A percentile compares a stretch with the other conserved stretches of the same genome.
Evolutionary conservation across 2,888 invertebrate species (phyloP).

Genomic region (Lasioglossum malachurum): DNA sequence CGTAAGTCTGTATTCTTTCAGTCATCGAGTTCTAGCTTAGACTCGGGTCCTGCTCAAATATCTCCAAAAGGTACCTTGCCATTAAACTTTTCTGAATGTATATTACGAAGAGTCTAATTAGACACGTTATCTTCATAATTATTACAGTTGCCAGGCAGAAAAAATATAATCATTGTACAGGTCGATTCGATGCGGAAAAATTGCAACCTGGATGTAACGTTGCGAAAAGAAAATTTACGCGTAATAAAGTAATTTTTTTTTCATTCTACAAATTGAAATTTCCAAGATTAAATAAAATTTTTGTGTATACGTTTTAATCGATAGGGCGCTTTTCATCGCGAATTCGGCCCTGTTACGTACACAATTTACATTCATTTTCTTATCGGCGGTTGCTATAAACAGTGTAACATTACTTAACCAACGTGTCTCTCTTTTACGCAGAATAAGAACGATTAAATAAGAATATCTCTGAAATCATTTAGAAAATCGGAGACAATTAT

Average conservation of each 20-base stretch:
- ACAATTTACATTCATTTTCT: background rate
- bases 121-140: constrained; percentile 5
- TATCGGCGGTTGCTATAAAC: constrained; percentile 16
- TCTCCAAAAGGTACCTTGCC: constrained; percentile 45
- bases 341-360: background rate
- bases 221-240: constrained; percentile 26
- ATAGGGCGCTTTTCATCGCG: background rate
- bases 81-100: background rate
- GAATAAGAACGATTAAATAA: background rate
- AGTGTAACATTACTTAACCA: constrained; percentile 7
- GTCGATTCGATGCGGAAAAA: constrained; percentile 25
- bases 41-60: constrained; percentile 42
- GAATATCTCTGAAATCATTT: background rate
- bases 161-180: constrained; percentile 1
- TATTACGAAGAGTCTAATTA: background rate
- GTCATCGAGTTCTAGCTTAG: constrained; percentile 74
- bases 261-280: background rate
- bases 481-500: constrained; percentile 45
- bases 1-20: constrained; percentile 67
- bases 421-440: background rate
- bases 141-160: constrained; percentile 37
- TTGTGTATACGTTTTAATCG: background rate
- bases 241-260: constrained; percentile 22
- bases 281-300: background rate
- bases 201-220: constrained; percentile 11